Base-by-base conservation (phyloP, 2,113 vertebrate species). In the Cyprinodon tularosa region DNA sequence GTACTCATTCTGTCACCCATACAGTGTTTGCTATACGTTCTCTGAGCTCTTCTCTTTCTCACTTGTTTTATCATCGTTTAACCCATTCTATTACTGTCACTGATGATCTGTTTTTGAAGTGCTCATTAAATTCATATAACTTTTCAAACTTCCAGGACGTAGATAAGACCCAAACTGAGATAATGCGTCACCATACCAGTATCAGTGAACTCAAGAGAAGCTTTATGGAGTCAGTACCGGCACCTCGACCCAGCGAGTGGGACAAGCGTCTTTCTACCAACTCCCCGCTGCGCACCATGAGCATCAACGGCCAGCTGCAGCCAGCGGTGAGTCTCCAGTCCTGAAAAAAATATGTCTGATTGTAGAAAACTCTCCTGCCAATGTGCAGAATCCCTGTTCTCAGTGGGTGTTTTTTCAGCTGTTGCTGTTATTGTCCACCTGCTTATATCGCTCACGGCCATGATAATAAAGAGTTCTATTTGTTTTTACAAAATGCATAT, bases 171-270 rank as follows among this genome's bases (percentile, higher is more conserved):
- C 98, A 99, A 82, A 96, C 97, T 20, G 97, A 96, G 84, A 97
- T 98, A 29, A 96, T 97, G 95, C 97, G 97, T 74, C 98, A 98
- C 85, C 98, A 99, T 57, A 96, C 96, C 67, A 99, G 96, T 88
- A 98, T 99, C 92, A 99, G 97, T 42, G 98, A 99, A 87, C 76
- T 99, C 68, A 99, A 99, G 91, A 96, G 98, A 89, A 99, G 96
- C 82, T 99, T 99, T 76, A 99, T 99, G 98, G 98, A 99, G 85
- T 97, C 97, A 0, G 95, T 97, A 44, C 98, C 98, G 0, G 97
- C 96, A 67, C 95, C 97, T 17, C 94, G 94, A 66, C 96, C 96
- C 74, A 99, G 97, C 4, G 98, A 99, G 87, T 99, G 98, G 98
- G 98, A 99, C 92, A 99, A 98, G 71, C 97, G 98, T 44, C 94